phyloP scores from a whole-genome alignment of 2,888 invertebrate genomes.

The Tetrapedia diversipes region DNA sequence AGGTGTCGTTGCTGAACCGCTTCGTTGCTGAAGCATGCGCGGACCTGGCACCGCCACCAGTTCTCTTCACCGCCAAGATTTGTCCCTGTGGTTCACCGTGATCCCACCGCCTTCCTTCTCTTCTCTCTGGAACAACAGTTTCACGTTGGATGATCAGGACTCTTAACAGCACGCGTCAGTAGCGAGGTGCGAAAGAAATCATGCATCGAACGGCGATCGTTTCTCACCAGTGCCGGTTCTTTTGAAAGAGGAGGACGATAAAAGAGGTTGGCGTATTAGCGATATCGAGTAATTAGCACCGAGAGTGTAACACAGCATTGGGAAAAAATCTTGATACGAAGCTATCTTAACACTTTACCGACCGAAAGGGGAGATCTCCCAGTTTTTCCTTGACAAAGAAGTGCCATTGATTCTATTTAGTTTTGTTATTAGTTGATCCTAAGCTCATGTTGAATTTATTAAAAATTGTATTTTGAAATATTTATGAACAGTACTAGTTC shows the following conservation, averaged over 20 bases:
- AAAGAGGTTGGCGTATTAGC: background rate
- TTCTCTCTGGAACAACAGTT: constrained; percentile 43
- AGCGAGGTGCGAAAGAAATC: too few species aligned
- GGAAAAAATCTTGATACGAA: background rate
- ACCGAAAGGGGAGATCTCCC: too few species aligned
- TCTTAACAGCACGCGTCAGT: background rate
- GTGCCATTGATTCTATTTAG: too few species aligned
- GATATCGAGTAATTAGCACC: background rate
- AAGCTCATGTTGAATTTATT: too few species aligned
- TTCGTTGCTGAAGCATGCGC: constrained; percentile 80
- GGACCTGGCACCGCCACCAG: constrained; percentile 65
- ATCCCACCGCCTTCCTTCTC: constrained; percentile 45
- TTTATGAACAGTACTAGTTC: too few species aligned
- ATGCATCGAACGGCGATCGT: background rate
- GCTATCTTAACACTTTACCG: too few species aligned
- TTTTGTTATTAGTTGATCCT: too few species aligned
- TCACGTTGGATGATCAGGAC: constrained; percentile 8
- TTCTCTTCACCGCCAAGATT: constrained; percentile 52
- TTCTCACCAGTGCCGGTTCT: too few species aligned
- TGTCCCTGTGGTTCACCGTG: constrained; percentile 58
- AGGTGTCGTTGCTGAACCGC: constrained; percentile 75
- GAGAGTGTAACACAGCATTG: background rate
- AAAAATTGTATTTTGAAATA: too few species aligned
- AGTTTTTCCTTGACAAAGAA: too few species aligned
- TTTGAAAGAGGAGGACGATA: background rate